Percentiles rank a stretch among this genome's conserved stretches.
phyloP scores from a whole-genome alignment of 2,113 vertebrate genomes.

The Thalassarche chlororhynchos region DNA sequence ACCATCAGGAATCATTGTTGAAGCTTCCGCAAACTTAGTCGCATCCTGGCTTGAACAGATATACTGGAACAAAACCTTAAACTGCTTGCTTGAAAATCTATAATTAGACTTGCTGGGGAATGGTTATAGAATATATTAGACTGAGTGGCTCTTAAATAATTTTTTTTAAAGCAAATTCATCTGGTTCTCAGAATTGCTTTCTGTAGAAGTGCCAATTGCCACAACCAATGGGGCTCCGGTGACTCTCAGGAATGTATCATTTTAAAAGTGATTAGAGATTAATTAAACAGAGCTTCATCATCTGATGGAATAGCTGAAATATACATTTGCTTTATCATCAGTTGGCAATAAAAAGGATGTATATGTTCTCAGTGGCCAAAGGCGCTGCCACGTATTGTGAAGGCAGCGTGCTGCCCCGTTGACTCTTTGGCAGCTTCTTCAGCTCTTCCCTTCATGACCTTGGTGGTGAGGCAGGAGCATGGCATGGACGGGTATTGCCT shows the following conservation, averaged over 20 bases:
- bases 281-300: not conserved
- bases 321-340: not conserved
- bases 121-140: not conserved
- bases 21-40: not conserved
- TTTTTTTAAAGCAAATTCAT: not conserved
- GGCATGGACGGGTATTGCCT: not conserved
- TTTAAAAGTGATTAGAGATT: not conserved
- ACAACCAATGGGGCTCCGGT: not conserved
- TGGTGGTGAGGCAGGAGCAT: not conserved
- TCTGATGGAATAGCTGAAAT: not conserved
- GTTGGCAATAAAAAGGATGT: not conserved
- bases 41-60: not conserved
- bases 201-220: not conserved
- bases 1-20: not conserved
- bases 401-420: fast-evolving
- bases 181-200: slow-evolving; percentile 17
- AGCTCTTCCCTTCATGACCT: not conserved
- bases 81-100: not conserved
- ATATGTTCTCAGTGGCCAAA: fast-evolving
- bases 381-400: fast-evolving
- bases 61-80: not conserved
- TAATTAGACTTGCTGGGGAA: not conserved
- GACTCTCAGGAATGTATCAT: not conserved
- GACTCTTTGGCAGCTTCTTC: not conserved
- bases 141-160: not conserved